Evolutionary conservation across 2,888 invertebrate species (phyloP), one percentile per base, ranked within the genome.

Genomic region (Dermolepida albohirtum): DNA sequence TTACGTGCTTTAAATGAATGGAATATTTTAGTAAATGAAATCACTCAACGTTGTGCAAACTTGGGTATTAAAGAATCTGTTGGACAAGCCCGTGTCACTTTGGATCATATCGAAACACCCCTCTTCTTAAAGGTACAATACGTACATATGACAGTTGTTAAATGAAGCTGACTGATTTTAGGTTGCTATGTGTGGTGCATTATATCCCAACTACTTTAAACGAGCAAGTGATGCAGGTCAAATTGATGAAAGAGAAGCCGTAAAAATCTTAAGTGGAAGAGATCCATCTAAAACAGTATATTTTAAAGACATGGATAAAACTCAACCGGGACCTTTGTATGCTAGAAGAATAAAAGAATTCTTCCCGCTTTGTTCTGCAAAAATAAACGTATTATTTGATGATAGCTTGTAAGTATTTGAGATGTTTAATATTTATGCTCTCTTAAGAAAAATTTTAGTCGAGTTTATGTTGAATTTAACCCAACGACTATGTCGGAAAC

Each of bases 151-250:
- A 8, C 16, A 34, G 5, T 14, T 34, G 10, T n/a, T 34, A 49
- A 27, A 47, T 50, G 17, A 8, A 10, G 12, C 63, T 14, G 27
- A 57, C 62, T 70, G 66, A 5, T 79, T 76, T 5, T 79, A 92
- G 92, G 81, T 94, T 43, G 86, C 92, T n/a, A 84, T 94, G 40
- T 90, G 92, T 67, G 95, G 94, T 1, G 96, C 97, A 1, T 96
- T 96, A 82, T 98, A 96, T 84, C 98, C 98, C 0, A 91, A 97
- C 82, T 97, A 93, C 82, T 97, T 94, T 83, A 82, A 90, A 16
- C 86, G 89, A 39, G 78, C 83, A 7, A 78, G 84, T 16, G 85
- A 86, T 1, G 82, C 83, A 41, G 86, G 87, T 57, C 85, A 87
- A 64, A 82, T 85, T 0, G 87, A 89, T 70, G 92, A 94, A 78